These are phyloP conservation scores for Harpegnathos saltator DNA, from an alignment of 1,140 invertebrate genomes.

Conservation along the genomic window DNA sequence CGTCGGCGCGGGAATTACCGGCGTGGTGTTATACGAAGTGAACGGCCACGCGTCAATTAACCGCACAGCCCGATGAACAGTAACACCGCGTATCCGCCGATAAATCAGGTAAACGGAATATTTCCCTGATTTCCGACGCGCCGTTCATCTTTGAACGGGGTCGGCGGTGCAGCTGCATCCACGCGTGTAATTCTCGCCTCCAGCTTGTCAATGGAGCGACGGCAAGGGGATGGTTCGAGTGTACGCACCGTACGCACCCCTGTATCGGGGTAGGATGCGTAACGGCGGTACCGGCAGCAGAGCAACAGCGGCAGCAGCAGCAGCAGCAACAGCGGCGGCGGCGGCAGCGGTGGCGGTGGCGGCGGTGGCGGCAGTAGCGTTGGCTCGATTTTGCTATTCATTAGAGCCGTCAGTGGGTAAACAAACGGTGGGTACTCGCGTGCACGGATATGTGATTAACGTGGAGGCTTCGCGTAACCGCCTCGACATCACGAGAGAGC, in stretches of 20 bases:
- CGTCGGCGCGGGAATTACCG: slow-evolving; percentile 40
- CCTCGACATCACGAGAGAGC: slow-evolving; percentile 71
- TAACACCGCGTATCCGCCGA: slow-evolving; percentile 58
- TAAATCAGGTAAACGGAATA: slow-evolving; percentile 68
- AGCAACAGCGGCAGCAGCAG: not conserved
- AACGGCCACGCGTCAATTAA: slow-evolving; percentile 58
- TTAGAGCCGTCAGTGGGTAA: slow-evolving; percentile 80
- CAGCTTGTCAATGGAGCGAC: slow-evolving; percentile 68
- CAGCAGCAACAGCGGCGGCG: no score
- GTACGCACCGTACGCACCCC: slow-evolving; percentile 31
- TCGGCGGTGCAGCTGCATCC: slow-evolving; percentile 62
- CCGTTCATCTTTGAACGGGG: slow-evolving; percentile 69
- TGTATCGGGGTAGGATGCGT: slow-evolving; percentile 54
- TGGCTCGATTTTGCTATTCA: slow-evolving; percentile 83
- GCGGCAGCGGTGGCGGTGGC: not conserved
- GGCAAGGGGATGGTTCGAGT: slow-evolving; percentile 20
- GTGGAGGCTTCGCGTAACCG: slow-evolving; percentile 77
- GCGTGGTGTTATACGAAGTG: slow-evolving; percentile 29
- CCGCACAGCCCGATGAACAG: slow-evolving; percentile 53
- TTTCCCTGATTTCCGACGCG: slow-evolving; percentile 69
- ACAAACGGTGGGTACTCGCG: slow-evolving; percentile 77
- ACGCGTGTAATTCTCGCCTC: slow-evolving; percentile 72
- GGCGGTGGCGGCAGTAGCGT: slow-evolving; percentile 8
- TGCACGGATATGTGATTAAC: slow-evolving; percentile 82
- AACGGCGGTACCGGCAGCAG: slow-evolving; percentile 52